phyloP scores from a whole-genome alignment of 2,797 vertebrate species.

The Ctenochaetus hawaiiensis region DNA sequence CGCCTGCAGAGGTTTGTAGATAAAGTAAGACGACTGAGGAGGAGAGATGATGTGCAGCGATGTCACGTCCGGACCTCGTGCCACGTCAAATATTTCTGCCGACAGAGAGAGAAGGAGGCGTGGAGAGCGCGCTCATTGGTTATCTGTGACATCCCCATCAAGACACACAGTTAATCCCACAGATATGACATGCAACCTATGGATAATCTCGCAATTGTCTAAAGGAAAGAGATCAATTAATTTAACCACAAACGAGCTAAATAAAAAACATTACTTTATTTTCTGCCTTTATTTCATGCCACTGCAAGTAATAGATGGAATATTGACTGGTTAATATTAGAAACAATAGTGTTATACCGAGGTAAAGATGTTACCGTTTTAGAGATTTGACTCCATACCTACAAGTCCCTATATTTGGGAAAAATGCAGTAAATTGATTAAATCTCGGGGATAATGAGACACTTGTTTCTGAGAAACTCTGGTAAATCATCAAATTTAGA shows the following conservation, averaged over 20 bases:
- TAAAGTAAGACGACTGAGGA: neutral
- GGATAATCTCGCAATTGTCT: constrained; percentile 1
- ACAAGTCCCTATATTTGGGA: neutral
- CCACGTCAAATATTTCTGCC: constrained; percentile 79
- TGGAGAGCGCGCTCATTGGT: constrained; percentile 53
- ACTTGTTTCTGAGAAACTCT: neutral
- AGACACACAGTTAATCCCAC: neutral
- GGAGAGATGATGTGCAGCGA: constrained; percentile 42
- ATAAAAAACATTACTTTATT: neutral
- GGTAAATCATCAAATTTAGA: neutral
- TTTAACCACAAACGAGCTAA: neutral
- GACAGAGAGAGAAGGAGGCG: constrained; percentile 19
- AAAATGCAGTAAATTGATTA: neutral
- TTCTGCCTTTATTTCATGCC: neutral
- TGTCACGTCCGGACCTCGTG: constrained; percentile 77
- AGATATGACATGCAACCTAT: neutral
- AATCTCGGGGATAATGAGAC: neutral
- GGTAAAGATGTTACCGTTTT: neutral
- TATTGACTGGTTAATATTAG: neutral
- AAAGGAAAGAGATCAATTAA: neutral
- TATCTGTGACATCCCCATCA: neutral
- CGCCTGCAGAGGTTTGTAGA: constrained; percentile 30
- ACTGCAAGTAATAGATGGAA: neutral
- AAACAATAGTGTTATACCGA: neutral
- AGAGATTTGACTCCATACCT: neutral